Conservation (phyloP, 2,797 vertebrate genomes). For the Macrochelys suwanniensis region DNA sequence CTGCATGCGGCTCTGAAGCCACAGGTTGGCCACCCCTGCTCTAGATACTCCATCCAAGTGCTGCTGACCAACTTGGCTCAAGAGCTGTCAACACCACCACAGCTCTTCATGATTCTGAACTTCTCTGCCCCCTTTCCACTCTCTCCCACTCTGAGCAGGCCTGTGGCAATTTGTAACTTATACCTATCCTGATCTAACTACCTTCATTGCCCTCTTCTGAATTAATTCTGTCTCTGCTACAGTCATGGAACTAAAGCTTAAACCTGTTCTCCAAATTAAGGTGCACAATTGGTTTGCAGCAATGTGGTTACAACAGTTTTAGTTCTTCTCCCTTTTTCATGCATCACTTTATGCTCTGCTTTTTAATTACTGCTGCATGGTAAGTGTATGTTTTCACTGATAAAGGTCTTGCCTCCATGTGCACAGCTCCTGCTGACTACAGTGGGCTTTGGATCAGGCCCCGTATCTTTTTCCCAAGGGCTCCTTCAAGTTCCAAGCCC, state of each 20-base stretch:
- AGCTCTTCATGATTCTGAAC: not conserved
- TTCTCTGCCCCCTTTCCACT: not conserved
- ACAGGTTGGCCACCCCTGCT: not conserved
- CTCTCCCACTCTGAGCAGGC: not conserved
- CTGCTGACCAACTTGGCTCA: not conserved
- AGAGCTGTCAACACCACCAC: not conserved
- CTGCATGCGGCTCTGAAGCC: too few relatives aligned
- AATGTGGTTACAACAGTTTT: not conserved
- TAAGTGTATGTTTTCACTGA: not conserved
- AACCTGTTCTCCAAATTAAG: not conserved
- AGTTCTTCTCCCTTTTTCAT: not conserved
- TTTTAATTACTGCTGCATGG: not conserved
- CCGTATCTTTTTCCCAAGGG: not conserved
- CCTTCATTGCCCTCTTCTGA: not conserved
- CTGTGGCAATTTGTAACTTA: not conserved
- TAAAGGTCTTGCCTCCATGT: not conserved
- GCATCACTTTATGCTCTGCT: not conserved
- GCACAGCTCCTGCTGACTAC: not conserved
- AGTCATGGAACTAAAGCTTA: too few relatives aligned
- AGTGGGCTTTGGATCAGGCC: not conserved
- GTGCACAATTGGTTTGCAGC: not conserved
- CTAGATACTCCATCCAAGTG: not conserved
- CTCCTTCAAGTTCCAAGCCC: not conserved
- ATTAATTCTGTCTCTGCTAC: not conserved
- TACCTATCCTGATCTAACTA: not conserved